Conservation (phyloP, 2,888 invertebrate genomes). For the Synergus laeviventris region DNA sequence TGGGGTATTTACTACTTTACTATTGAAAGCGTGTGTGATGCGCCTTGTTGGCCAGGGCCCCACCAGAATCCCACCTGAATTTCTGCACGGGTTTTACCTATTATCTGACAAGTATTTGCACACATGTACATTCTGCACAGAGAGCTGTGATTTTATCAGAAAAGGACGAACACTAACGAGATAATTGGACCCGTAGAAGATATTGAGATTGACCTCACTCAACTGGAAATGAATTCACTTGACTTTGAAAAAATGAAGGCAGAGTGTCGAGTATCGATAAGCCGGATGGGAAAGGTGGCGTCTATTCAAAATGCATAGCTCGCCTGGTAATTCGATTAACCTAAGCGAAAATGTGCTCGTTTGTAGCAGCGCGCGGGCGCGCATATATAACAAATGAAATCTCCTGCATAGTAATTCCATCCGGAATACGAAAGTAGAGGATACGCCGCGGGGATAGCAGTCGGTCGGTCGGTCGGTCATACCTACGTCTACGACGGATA, state of each 20-base stretch:
- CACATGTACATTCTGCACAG: no score
- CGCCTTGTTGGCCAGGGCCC: no score
- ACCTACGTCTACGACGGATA: slow-evolving; percentile 52
- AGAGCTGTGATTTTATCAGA: no score
- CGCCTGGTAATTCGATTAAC: slow-evolving; percentile 73
- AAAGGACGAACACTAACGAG: no score
- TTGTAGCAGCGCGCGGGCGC: slow-evolving; percentile 68
- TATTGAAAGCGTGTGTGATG: no score
- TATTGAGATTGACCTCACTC: not conserved
- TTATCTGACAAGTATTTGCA: no score
- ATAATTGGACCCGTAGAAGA: not conserved
- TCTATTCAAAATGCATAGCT: slow-evolving; percentile 72
- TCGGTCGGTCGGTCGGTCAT: slow-evolving; percentile 50
- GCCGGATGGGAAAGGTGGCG: slow-evolving; percentile 58
- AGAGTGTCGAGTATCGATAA: slow-evolving; percentile 50
- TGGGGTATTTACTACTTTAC: no score
- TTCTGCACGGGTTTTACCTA: no score
- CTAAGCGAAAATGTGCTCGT: slow-evolving; percentile 74
- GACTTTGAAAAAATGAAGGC: not conserved
- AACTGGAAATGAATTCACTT: not conserved
- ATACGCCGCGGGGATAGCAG: slow-evolving; percentile 68
- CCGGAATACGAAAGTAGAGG: slow-evolving; percentile 75
- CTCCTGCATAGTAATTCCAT: slow-evolving; percentile 75
- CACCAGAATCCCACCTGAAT: no score
- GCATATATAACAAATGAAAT: slow-evolving; percentile 74